A percentile compares a stretch with the other conserved stretches of the same genome.
phyloP scores from a whole-genome alignment of 2,113 vertebrate species.

The Setophaga coronata region DNA sequence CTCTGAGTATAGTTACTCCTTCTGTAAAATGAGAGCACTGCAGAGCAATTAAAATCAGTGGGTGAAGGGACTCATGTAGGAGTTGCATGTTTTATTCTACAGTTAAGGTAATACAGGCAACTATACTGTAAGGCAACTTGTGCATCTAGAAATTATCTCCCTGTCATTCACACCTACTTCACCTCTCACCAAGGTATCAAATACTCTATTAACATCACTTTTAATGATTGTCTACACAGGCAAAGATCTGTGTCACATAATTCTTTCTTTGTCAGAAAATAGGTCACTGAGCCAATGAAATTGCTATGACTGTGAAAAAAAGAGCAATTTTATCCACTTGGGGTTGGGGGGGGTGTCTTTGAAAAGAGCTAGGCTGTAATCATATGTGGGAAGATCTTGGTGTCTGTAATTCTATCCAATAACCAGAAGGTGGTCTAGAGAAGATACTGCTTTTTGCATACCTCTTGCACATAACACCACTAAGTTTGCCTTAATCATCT shows the following conservation, averaged over 20 bases:
- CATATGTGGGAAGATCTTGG: slow-evolving; percentile 5
- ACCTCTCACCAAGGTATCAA: slow-evolving; percentile 6
- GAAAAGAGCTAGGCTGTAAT: not conserved
- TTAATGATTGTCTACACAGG: not conserved
- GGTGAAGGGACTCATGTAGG: not conserved
- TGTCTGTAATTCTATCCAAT: slow-evolving; percentile 32
- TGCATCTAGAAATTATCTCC: not conserved
- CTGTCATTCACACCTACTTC: slow-evolving; percentile 14
- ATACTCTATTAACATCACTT: not conserved
- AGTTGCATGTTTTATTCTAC: not conserved
- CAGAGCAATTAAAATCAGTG: slow-evolving; percentile 1
- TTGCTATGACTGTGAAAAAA: not conserved
- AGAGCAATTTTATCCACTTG: not conserved
- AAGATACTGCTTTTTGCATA: not conserved
- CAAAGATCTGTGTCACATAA: not conserved
- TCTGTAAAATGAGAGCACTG: slow-evolving; percentile 1
- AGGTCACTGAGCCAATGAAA: slow-evolving; percentile 21
- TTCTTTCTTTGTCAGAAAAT: slow-evolving; percentile 3
- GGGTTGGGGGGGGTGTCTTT: not conserved
- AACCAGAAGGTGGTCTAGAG: slow-evolving; percentile 32
- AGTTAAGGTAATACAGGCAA: not conserved
- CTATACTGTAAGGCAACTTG: not conserved
- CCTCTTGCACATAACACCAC: not conserved
- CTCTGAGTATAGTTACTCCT: not conserved
- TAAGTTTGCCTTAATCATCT: slow-evolving; percentile 46